Evolutionary conservation across 2,888 invertebrate genomes (phyloP).

Genomic region (Pteria penguin): DNA sequence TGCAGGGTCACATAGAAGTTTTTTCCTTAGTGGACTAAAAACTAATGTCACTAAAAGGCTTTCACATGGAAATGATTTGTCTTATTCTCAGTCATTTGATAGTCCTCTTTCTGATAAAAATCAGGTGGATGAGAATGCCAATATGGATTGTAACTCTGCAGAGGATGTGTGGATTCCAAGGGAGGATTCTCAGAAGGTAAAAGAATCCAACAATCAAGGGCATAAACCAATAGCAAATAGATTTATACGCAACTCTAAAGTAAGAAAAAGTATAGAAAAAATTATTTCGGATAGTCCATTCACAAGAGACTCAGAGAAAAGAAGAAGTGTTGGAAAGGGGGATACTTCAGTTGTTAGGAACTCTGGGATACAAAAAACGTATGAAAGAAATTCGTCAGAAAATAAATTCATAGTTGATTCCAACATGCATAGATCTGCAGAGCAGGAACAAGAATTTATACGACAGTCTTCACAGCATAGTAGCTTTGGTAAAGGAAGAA

Average conservation of each 20-base stretch:
- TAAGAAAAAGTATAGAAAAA: conserved; percentile 16
- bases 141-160: neutral
- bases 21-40: neutral
- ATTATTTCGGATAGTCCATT: conserved; percentile 1
- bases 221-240: conserved; percentile 2
- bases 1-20: neutral
- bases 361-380: neutral
- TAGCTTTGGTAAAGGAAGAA: neutral
- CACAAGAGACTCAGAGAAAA: neutral
- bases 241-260: conserved; percentile 12
- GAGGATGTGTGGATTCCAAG: neutral
- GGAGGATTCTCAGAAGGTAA: neutral
- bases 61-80: neutral
- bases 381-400: neutral
- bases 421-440: neutral
- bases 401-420: neutral
- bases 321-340: conserved; percentile 5
- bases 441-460: neutral
- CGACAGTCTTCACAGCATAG: neutral
- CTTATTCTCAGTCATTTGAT: neutral
- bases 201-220: neutral
- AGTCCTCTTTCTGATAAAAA: neutral
- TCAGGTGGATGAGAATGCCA: neutral
- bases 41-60: neutral
- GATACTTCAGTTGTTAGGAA: neutral